phyloP scores from a whole-genome alignment of 2,888 invertebrate genomes.

The Stictocephala bisonia region DNA sequence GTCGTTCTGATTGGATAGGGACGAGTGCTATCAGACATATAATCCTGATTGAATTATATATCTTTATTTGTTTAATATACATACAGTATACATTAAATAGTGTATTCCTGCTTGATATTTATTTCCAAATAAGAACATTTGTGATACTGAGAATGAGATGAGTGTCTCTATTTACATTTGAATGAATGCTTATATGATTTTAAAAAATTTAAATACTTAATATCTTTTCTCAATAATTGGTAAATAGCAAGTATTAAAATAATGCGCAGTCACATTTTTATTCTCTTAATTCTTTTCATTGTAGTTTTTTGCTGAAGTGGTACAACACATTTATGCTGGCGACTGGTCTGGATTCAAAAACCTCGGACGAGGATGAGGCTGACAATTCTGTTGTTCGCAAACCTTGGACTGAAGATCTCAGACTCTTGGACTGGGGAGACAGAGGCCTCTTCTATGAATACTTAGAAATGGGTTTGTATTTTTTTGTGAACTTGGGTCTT shows the following conservation, averaged over 20 bases:
- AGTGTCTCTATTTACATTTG: too few relatives aligned
- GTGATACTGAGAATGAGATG: too few relatives aligned
- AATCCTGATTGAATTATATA: too few relatives aligned
- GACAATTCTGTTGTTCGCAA: slow-evolving; percentile 2
- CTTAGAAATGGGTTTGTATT: slow-evolving; percentile 90
- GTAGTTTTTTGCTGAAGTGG: slow-evolving; percentile 49
- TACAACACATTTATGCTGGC: slow-evolving; percentile 49
- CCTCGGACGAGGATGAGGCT: slow-evolving; percentile 34
- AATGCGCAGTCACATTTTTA: not conserved
- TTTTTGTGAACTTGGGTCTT: not conserved
- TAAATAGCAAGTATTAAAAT: not conserved
- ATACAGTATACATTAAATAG: too few relatives aligned
- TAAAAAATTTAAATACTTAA: too few relatives aligned
- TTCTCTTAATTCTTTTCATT: not conserved
- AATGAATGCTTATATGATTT: too few relatives aligned
- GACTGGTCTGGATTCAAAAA: slow-evolving; percentile 39
- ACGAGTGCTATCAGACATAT: too few relatives aligned
- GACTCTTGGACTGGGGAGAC: slow-evolving; percentile 85
- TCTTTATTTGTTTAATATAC: too few relatives aligned
- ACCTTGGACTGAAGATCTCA: slow-evolving; percentile 91
- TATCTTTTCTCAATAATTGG: not conserved
- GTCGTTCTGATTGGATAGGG: too few relatives aligned
- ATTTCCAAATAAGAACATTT: too few relatives aligned
- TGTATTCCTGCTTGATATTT: too few relatives aligned
- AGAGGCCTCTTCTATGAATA: slow-evolving; percentile 95